Percentiles rank a stretch among this genome's conserved stretches.
These are phyloP conservation scores for Hydraecia micacea DNA, from an alignment of 2,888 invertebrate genomes.

Conservation along the genomic window DNA sequence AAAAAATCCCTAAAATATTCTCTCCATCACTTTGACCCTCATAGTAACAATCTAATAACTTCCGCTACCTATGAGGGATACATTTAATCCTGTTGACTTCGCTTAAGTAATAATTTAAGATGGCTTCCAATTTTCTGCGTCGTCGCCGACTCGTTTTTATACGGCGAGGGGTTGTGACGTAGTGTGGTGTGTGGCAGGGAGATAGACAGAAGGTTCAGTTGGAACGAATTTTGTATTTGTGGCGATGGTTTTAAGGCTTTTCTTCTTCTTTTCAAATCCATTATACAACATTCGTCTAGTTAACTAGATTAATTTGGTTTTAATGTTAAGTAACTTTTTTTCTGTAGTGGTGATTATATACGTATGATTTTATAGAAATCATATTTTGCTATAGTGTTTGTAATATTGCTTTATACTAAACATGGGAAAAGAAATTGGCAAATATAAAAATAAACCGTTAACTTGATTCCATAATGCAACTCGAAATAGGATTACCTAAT, in stretches of 20 bases:
- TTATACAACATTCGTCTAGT: background rate
- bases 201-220: conserved; percentile 10
- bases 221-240: background rate
- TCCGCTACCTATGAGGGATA: conserved; percentile 13
- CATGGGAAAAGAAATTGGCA: background rate
- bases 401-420: background rate
- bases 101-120: conserved; percentile 56
- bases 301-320: background rate
- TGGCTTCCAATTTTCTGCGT: conserved; percentile 59
- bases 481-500: background rate
- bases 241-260: background rate
- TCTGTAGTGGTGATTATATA: background rate
- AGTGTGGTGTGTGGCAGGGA: background rate
- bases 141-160: conserved; percentile 41
- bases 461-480: background rate
- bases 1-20: background rate
- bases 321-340: background rate
- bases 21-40: background rate
- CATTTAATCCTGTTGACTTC: conserved; percentile 44
- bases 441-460: background rate
- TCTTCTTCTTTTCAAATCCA: background rate
- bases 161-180: conserved; percentile 30
- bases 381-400: background rate
- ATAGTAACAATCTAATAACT: conserved; percentile 7
- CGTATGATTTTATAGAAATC: background rate